Evolutionary conservation across 2,888 invertebrate species (phyloP), one percentile per base, ranked within the genome.

Genomic region (Hypomecis punctinalis): DNA sequence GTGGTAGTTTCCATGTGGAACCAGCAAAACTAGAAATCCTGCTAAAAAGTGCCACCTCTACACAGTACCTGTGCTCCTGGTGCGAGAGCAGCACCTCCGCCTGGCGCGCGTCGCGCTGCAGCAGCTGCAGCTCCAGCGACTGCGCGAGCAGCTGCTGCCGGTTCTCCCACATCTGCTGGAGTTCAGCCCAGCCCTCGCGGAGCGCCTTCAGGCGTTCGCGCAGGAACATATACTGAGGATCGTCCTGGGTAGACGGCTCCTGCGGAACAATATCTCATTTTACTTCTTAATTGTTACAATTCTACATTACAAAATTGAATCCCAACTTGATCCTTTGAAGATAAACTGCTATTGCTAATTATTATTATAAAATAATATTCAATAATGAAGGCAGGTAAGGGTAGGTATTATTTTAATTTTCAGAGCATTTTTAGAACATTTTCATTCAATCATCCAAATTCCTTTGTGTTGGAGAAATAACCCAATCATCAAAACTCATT

Each of bases 111-210:
- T 99, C 99, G 4, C 99, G 95, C 89, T 99, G 96, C 94, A 99
- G 96, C 88, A 99, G 96, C 88, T 99, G 98, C 78, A 98, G 94
- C 88, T 99, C 99, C 75, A 99, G 94, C 76, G 98, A 98, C 93
- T 99, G 99, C 0, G 98, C 97, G 33, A 99, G 93, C 74, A 99
- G 93, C 77, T 98, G 97, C 85, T 99, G 99, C 40, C 99, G 93
- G 93, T 99, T 99, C 89, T 98, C 99, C 99, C 99, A 99, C 99
- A 99, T 99, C 93, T 99, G 98, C 83, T 99, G 98, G 67, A 99
- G 94, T 85, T 99, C 99, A 71, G 98, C 98, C 99, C 99, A 99
- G 64, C 99, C 99, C 91, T 99, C 99, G 88, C 99, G 98, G 60
- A 99, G 93, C 0, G 99, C 99, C 94, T 98, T 99, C 75, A 99